Percentiles rank a stretch among this genome's conserved stretches.
These are phyloP conservation scores for Lutjanus argentimaculatus DNA, from an alignment of 2,797 vertebrate species.

Conservation along the genomic window DNA sequence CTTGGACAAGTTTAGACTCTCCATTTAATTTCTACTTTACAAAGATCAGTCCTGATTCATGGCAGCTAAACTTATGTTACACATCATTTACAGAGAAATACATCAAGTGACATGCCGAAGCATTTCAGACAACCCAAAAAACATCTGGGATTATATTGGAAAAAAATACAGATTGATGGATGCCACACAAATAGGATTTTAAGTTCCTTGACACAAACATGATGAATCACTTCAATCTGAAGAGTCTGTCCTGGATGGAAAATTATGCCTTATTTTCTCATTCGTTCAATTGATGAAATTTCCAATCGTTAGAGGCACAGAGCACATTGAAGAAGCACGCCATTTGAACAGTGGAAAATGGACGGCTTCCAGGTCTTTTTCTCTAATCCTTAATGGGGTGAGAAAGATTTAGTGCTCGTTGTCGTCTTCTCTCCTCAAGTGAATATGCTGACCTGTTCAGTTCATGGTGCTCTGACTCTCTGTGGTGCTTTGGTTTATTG, in stretches of 20 bases:
- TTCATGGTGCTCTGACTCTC: constrained; percentile 28
- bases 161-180: constrained; percentile 32
- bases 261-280: constrained; percentile 30
- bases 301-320: constrained; percentile 33
- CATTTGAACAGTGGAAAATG: constrained; percentile 48
- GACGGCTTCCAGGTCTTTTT: constrained; percentile 44
- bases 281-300: constrained; percentile 51
- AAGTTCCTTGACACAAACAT: constrained; percentile 37
- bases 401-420: constrained; percentile 49
- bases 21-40: not conserved
- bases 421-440: constrained; percentile 32
- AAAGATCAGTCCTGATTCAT: not conserved
- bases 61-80: not conserved
- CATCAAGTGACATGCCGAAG: constrained; percentile 7
- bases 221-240: constrained; percentile 48
- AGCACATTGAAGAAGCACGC: constrained; percentile 6
- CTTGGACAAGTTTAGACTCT: not conserved
- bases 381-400: constrained; percentile 33
- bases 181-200: constrained; percentile 32
- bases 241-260: constrained; percentile 16
- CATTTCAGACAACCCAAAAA: constrained; percentile 25
- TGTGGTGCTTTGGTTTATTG: constrained; percentile 20
- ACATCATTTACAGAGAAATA: constrained; percentile 30
- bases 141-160: constrained; percentile 13
- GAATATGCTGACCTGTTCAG: constrained; percentile 41